Base-by-base conservation (phyloP, 2,797 vertebrate genomes). In the Fistularia tabacaria region DNA sequence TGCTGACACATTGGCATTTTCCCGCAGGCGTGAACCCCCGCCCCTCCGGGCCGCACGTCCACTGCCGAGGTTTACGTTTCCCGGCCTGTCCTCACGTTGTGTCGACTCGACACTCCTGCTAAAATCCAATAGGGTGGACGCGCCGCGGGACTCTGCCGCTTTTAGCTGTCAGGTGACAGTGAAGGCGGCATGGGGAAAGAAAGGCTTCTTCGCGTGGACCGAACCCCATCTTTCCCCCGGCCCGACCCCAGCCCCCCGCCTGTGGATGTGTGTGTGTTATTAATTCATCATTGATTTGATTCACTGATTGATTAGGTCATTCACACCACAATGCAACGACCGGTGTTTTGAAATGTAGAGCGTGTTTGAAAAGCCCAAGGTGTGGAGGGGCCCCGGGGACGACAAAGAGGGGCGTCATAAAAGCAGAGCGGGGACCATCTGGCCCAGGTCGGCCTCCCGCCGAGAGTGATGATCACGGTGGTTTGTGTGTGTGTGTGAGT, bases 401-500 rank as follows among this genome's bases (percentile, higher is more conserved):
- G 80, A 75, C 71, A 77, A 61, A 73, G 73, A 62, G 50, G 6
- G 68, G 62, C 46, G 62, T 57, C 74, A 65, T 80, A 84, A 83
- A 85, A 78, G 14, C 59, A 64, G 64, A 67, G 59, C 64, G 41
- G 54, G 64, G 78, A 77, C 83, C 86, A 87, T 87, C 85, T 88
- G 86, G 82, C 82, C 59, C 59, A 62, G 83, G 86, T 85, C 86
- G 80, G 70, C 69, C 79, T 81, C 83, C 83, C 63, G 75, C 80
- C 62, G 84, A 63, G 79, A 66, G 73, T 38, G 57, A 80, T 75
- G 76, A 81, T 84, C 79, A 66, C 64, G 66, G 70, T 64, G 41
- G 58, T 57, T 55, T 61, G 58, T 50, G 58, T 66, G 66, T 50
- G 62, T 66, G 65, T 65, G 63, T 46, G 50, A 54, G 65, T 54